Conservation (phyloP, 2,113 vertebrate species). For the Xenopus laevis region DNA sequence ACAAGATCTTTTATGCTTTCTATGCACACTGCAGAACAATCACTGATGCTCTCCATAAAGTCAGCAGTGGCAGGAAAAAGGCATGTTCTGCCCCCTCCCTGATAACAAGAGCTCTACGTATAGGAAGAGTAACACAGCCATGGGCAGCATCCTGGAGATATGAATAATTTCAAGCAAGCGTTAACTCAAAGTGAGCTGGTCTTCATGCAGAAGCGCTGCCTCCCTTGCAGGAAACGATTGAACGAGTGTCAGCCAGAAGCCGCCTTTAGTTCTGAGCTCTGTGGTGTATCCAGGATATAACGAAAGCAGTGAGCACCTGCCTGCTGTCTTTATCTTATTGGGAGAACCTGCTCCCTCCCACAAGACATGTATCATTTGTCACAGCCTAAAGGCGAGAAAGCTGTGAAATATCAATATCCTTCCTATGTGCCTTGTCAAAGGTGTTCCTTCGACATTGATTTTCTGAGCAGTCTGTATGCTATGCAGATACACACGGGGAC, state of each 20-base stretch:
- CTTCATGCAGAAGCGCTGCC: neutral
- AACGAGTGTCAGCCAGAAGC: neutral
- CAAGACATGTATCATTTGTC: slow-evolving; percentile 7
- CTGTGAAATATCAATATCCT: slow-evolving; percentile 13
- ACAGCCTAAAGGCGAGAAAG: slow-evolving; percentile 4
- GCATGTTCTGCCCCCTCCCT: slow-evolving; percentile 58
- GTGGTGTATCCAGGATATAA: slow-evolving; percentile 21
- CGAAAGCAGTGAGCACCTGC: slow-evolving; percentile 26
- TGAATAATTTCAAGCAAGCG: slow-evolving; percentile 53
- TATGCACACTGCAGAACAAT: slow-evolving; percentile 16
- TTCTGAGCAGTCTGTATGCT: neutral
- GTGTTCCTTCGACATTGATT: neutral
- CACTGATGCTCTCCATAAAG: slow-evolving; percentile 43
- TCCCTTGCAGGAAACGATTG: neutral
- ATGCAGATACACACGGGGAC: slow-evolving; percentile 26
- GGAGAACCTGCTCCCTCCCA: slow-evolving; percentile 42
- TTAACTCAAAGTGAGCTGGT: slow-evolving; percentile 45
- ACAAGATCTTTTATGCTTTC: slow-evolving; percentile 40
- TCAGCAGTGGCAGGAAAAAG: slow-evolving; percentile 1
- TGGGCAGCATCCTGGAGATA: slow-evolving; percentile 61
- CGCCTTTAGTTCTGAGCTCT: neutral
- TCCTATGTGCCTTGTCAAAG: neutral
- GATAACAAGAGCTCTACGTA: slow-evolving; percentile 62
- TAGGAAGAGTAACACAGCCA: slow-evolving; percentile 65
- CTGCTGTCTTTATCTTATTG: slow-evolving; percentile 39